Evolutionary conservation across 2,797 vertebrate genomes (phyloP).

Genomic region (Sardinella longiceps): DNA sequence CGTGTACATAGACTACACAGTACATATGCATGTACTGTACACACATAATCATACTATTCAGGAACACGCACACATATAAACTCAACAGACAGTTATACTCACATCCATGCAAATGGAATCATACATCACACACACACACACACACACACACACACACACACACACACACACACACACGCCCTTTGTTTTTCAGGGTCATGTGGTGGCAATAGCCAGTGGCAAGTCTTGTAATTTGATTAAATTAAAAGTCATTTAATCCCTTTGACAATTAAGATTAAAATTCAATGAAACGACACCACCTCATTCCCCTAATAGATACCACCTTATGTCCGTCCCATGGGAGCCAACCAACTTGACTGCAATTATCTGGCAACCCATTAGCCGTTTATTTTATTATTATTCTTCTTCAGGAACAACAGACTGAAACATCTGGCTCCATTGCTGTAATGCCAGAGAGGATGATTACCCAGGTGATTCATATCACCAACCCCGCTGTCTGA

Average conservation of each 20-base stretch:
- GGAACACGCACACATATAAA: no score
- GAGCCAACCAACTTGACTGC: background rate
- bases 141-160: constrained; percentile 7
- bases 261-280: background rate
- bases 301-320: background rate
- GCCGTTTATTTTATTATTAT: background rate
- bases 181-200: background rate
- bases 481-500: background rate
- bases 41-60: no score
- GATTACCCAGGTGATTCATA: background rate
- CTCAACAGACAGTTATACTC: background rate
- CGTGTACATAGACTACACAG: no score
- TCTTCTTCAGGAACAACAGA: background rate
- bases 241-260: constrained; percentile 5
- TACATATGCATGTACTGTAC: no score
- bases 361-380: background rate
- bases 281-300: background rate
- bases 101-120: no score
- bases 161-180: background rate
- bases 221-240: background rate
- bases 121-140: background rate
- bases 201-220: background rate
- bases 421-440: background rate
- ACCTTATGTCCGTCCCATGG: background rate
- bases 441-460: background rate